These are phyloP conservation scores for Rosalia funebris DNA, from an alignment of 2,888 invertebrate genomes.

Conservation along the genomic window DNA sequence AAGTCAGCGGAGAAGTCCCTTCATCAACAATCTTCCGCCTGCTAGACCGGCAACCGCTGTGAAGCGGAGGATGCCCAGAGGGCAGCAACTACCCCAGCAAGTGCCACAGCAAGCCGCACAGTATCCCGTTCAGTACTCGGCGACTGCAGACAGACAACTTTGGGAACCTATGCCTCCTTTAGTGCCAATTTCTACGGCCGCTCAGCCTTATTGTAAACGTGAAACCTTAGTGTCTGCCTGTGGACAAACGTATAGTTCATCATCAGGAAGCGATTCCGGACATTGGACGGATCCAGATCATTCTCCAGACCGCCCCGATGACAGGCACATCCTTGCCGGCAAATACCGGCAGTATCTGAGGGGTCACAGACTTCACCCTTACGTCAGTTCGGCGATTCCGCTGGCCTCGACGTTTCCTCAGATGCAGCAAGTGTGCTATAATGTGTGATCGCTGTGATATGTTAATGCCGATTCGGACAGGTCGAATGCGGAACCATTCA, in stretches of 20 bases:
- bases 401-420: slow-evolving; percentile 67
- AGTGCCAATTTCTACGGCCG: slow-evolving; percentile 57
- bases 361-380: slow-evolving; percentile 70
- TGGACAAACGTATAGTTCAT: slow-evolving; percentile 56
- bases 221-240: slow-evolving; percentile 64
- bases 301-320: slow-evolving; percentile 61
- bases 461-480: slow-evolving; percentile 45
- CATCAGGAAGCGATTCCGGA: slow-evolving; percentile 58
- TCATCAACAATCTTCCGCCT: slow-evolving; percentile 82
- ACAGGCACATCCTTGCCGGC: slow-evolving; percentile 64
- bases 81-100: slow-evolving; percentile 57
- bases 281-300: slow-evolving; percentile 62
- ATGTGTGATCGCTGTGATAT: slow-evolving; percentile 68
- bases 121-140: slow-evolving; percentile 52
- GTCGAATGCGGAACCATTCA: slow-evolving; percentile 43
- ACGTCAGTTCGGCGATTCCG: slow-evolving; percentile 65
- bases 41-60: slow-evolving; percentile 52
- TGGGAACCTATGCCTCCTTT: slow-evolving; percentile 60
- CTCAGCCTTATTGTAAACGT: slow-evolving; percentile 57
- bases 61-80: slow-evolving; percentile 47
- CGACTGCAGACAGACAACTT: slow-evolving; percentile 49
- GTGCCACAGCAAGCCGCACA: slow-evolving; percentile 60
- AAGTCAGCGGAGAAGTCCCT: slow-evolving; percentile 82
- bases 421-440: slow-evolving; percentile 71
- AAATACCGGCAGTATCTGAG: slow-evolving; percentile 70